A percentile compares a stretch with the other conserved stretches of the same genome.
Conservation (phyloP, 1,140 invertebrate species). For the Steinernema feltiae region DNA sequence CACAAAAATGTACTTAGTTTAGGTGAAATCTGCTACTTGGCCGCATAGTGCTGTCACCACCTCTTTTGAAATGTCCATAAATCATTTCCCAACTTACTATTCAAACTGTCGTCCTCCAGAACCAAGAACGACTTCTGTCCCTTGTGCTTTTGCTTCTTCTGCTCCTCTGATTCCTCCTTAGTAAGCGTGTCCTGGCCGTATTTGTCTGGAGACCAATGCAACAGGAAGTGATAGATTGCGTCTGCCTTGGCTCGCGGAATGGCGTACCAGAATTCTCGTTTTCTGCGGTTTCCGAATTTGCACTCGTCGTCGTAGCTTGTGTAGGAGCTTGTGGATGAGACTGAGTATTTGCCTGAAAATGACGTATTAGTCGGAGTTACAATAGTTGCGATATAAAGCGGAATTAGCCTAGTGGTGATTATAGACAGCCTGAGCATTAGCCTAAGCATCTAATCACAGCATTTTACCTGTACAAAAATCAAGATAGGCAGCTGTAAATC, state of each 20-base stretch:
- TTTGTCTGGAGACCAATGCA: constrained; percentile 56
- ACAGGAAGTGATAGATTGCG: constrained; percentile 55
- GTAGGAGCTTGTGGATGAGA: constrained; percentile 17
- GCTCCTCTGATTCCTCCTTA: not conserved
- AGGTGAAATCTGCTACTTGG: not conserved
- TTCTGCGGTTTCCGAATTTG: constrained; percentile 51
- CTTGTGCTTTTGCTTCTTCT: no score
- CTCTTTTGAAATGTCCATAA: not conserved
- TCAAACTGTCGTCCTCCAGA: not conserved
- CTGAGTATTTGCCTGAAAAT: not conserved
- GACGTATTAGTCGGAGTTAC: not conserved
- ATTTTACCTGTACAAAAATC: no score
- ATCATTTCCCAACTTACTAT: not conserved
- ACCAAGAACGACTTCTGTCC: not conserved
- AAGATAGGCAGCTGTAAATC: no score
- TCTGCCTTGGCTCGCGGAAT: constrained; percentile 48
- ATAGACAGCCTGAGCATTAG: no score
- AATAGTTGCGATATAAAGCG: no score
- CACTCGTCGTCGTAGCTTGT: constrained; percentile 48
- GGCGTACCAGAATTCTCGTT: constrained; percentile 53
- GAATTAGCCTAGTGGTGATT: not conserved
- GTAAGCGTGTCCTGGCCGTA: constrained; percentile 46
- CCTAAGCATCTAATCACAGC: no score
- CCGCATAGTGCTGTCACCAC: not conserved
- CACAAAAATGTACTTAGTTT: no score